A percentile compares a stretch with the other conserved stretches of the same genome.
These are phyloP conservation scores for Hirundichthys speculiger DNA, from an alignment of 2,113 vertebrate species.

Conservation along the genomic window DNA sequence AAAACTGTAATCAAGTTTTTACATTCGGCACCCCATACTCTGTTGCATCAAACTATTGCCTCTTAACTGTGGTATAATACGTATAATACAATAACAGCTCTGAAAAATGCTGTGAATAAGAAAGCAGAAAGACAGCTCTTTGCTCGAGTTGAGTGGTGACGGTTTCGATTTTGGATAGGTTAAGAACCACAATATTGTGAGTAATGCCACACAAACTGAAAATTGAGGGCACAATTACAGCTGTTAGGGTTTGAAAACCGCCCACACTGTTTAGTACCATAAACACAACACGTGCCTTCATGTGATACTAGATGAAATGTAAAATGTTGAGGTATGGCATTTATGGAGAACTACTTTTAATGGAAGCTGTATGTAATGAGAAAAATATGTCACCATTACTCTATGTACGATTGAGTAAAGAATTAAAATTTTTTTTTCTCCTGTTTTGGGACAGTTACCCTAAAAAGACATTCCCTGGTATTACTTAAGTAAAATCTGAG, in stretches of 20 bases:
- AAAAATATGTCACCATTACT: too few species aligned
- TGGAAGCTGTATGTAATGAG: background rate
- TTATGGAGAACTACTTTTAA: background rate
- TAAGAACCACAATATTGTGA: slow-evolving; percentile 19
- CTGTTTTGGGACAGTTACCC: too few species aligned
- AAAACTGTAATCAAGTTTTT: too few species aligned
- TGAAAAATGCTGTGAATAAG: slow-evolving; percentile 36
- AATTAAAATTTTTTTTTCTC: too few species aligned
- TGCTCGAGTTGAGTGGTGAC: slow-evolving; percentile 13
- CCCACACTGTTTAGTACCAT: slow-evolving; percentile 1
- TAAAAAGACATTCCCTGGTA: too few species aligned
- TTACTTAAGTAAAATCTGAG: too few species aligned
- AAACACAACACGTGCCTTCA: slow-evolving; percentile 17
- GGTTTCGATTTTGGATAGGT: slow-evolving; percentile 33
- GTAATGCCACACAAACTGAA: slow-evolving; percentile 28
- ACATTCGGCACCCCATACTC: too few species aligned
- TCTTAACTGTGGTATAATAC: too few species aligned
- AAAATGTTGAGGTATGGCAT: background rate
- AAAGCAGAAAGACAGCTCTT: slow-evolving; percentile 12
- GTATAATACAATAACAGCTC: slow-evolving; percentile 12
- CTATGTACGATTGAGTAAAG: too few species aligned
- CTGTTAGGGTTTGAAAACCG: slow-evolving; percentile 32
- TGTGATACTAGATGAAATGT: slow-evolving; percentile 7
- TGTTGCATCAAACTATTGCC: slow-evolving; percentile 5
- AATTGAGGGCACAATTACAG: background rate